Evolutionary conservation across 2,797 vertebrate genomes (phyloP), one percentile per base, ranked within the genome.

Genomic region (Gymnopithys bicolor): DNA sequence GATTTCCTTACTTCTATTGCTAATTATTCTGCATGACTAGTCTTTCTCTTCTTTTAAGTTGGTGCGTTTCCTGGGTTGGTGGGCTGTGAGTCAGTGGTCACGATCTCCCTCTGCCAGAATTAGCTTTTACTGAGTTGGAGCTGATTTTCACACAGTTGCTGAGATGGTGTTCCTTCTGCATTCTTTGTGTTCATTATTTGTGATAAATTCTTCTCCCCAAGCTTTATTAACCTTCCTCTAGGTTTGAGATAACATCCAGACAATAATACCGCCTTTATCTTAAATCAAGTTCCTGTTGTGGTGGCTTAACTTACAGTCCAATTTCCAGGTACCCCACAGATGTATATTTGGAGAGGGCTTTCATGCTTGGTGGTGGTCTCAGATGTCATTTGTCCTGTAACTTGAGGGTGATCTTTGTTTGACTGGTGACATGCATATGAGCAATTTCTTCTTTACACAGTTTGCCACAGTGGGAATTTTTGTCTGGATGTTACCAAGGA

Each of bases 11-110:
- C 18, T 75, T 75, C 32, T 35, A 11, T 7, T 55, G 19, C 22
- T 27, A 28, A n/a, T 32, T 62, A n/a, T 13, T 14, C 23, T 49
- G 10, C 0, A 0, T 75, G 55, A 11, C 48, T 4, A 12, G 33
- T 23, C 21, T 75, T 75, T 60, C 24, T 23, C 27, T 55, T 35
- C 15, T 41, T 35, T 53, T 49, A 14, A 19, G 13, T 28, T 7
- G 15, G 27, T 68, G 10, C 8, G 49, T 73, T 73, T 66, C 39
- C 45, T 73, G 52, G 25, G 17, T 11, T 51, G 52, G 14, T 60
- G 24, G 13, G 30, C 7, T 52, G 0, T 53, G 41, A 48, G 41
- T 35, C 48, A 13, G 55, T 24, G n/a, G 63, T 55, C 78, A 49
- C 22, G 8, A 28, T 56, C 35, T 43, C 27, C 49, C 46, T 23